Evolutionary conservation across 2,113 vertebrate genomes (phyloP).

Genomic region (Pedionomus torquatus): DNA sequence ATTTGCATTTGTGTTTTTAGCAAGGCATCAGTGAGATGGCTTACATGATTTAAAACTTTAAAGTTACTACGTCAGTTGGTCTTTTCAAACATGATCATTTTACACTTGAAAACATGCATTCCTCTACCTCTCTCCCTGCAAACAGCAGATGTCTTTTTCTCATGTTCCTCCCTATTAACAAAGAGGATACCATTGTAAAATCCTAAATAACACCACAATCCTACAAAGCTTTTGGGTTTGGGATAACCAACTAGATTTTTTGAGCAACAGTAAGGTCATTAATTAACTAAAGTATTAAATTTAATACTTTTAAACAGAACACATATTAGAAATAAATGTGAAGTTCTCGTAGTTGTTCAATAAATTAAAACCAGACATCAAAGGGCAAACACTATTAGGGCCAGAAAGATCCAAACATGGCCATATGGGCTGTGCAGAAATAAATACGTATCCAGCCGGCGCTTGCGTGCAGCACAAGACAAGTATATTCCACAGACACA

Average conservation of each 20-base stretch:
- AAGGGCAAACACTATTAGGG: neutral
- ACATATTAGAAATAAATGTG: neutral
- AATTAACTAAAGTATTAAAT: neutral
- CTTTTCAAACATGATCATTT: neutral
- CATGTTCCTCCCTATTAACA: neutral
- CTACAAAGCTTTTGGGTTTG: neutral
- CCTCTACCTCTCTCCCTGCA: neutral
- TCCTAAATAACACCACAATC: neutral
- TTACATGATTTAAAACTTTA: conserved; percentile 51
- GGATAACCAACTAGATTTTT: neutral
- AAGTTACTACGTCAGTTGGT: neutral
- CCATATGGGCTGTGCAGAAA: neutral
- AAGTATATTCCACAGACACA: neutral
- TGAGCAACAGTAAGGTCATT: neutral
- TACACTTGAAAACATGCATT: neutral
- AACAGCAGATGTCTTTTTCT: neutral
- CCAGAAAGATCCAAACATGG: neutral
- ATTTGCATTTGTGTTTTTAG: conserved; percentile 57
- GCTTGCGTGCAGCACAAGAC: neutral
- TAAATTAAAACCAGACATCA: neutral
- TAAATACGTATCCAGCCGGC: rapidly evolving
- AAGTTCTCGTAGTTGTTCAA: neutral
- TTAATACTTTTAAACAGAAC: neutral
- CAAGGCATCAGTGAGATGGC: neutral
- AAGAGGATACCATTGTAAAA: neutral